Percentiles rank a stretch among this genome's conserved stretches.
These are phyloP conservation scores for Sinohyriopsis cumingii DNA, from an alignment of 2,888 invertebrate species.

Conservation along the genomic window DNA sequence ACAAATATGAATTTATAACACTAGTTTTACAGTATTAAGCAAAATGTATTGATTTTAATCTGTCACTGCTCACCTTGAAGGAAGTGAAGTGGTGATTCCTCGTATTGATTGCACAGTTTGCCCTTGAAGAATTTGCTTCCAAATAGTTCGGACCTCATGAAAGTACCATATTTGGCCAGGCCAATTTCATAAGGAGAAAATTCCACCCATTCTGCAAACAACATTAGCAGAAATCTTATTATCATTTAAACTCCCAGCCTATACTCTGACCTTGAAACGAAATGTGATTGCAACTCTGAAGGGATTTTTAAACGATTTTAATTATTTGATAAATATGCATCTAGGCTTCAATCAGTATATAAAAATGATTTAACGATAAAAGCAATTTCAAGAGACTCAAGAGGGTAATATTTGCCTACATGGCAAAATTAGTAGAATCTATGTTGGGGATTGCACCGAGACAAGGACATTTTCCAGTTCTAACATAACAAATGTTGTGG, in stretches of 20 bases:
- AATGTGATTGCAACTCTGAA: neutral
- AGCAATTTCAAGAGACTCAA: too few relatives aligned
- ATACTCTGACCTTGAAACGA: neutral
- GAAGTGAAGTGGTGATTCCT: slow-evolving; percentile 72
- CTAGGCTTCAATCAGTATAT: neutral
- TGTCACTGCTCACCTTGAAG: slow-evolving; percentile 65
- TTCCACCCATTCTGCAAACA: slow-evolving; percentile 73
- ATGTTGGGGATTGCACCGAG: too few relatives aligned
- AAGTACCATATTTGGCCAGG: slow-evolving; percentile 73
- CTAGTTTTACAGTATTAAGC: too few relatives aligned
- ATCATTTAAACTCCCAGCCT: neutral
- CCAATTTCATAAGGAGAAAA: slow-evolving; percentile 74
- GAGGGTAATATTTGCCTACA: too few relatives aligned
- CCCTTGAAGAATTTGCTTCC: slow-evolving; percentile 72
- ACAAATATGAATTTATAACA: too few relatives aligned
- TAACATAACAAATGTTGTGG: too few relatives aligned
- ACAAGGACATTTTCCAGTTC: too few relatives aligned
- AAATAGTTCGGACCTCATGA: slow-evolving; percentile 71
- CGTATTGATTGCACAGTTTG: slow-evolving; percentile 64
- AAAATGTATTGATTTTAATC: too few relatives aligned
- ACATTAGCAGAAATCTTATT: neutral
- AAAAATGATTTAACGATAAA: too few relatives aligned
- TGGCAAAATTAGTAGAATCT: too few relatives aligned
- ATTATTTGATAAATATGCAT: neutral
- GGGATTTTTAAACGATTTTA: neutral